Evolutionary conservation across 2,888 invertebrate genomes (phyloP), one percentile per base, ranked within the genome.

Genomic region (Clusia tigrina): DNA sequence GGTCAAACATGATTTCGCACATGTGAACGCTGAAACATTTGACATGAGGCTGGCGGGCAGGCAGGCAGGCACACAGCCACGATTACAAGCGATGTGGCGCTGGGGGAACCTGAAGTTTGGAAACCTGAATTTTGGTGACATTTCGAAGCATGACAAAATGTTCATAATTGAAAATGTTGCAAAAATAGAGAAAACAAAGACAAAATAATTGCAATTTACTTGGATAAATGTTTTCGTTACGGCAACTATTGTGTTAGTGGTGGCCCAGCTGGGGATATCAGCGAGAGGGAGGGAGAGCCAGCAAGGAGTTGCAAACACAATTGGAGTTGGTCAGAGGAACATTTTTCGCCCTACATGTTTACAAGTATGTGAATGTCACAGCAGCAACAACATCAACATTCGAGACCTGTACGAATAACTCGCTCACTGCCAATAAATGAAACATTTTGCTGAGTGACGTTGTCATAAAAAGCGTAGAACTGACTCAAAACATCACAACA

Each of bases 1-100:
- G 74, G 74, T 74, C 74, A 74, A 77, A 74, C 71, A 73, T 77
- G 77, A 76, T 71, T 73, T 73, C 71, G 73, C 72, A 74, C 10
- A 69, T 72, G 71, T 42, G 42, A 12, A n/a, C 6, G n/a, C 42
- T 6, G 42, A 12, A n/a, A 42, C 42, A 42, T 6, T n/a, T 3
- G 42, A 17, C 42, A n/a, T 32, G 6, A 9, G 32, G 32, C 32
- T 32, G 32, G 32, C 6, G 32, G n/a, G 5, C 6, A 32, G 32
- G 32, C 5, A 32, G 12, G 12, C 32, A 32, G 5, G 12, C 12
- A 32, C 32, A 32, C n/a, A n/a, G n/a, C n/a, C n/a, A n/a, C n/a
- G n/a, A n/a, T n/a, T n/a, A n/a, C n/a, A n/a, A n/a, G n/a, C n/a
- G n/a, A n/a, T n/a, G n/a, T n/a, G n/a, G n/a, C n/a, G n/a, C n/a